phyloP scores from a whole-genome alignment of 1,140 invertebrate genomes.

The Grapholita molesta region DNA sequence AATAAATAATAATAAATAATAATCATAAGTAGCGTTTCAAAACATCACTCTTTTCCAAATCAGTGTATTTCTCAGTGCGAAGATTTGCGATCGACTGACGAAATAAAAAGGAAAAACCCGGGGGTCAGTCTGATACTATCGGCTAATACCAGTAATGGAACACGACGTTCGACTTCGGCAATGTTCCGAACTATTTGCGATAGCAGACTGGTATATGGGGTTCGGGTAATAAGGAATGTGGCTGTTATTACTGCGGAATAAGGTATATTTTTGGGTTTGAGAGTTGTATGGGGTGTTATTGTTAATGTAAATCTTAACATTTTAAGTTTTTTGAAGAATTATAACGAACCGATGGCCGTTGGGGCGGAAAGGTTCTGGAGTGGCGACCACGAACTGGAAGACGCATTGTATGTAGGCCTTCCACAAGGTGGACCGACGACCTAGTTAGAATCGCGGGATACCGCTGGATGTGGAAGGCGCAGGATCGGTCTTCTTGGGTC shows the following conservation, averaged over 20 bases:
- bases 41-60: not conserved
- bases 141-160: conserved; percentile 70
- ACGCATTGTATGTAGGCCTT: too few species aligned
- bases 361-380: too few species aligned
- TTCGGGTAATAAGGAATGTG: conserved; percentile 33
- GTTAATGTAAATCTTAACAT: conserved; percentile 54
- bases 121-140: conserved; percentile 30
- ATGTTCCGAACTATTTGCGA: conserved; percentile 69
- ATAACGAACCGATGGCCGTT: too few species aligned
- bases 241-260: too few species aligned
- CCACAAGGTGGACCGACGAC: too few species aligned
- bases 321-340: conserved; percentile 42
- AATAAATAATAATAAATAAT: too few species aligned
- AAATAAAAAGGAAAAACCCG: not conserved
- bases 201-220: conserved; percentile 20
- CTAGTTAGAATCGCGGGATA: too few species aligned
- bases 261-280: not conserved
- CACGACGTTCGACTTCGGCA: conserved; percentile 46
- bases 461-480: too few species aligned
- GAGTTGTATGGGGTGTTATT: conserved; percentile 31
- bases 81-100: not conserved
- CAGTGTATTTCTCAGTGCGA: not conserved
- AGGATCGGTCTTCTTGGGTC: too few species aligned
- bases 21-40: too few species aligned
- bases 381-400: too few species aligned